These are phyloP conservation scores for Gobius niger DNA, from an alignment of 2,113 vertebrate genomes.

Conservation along the genomic window DNA sequence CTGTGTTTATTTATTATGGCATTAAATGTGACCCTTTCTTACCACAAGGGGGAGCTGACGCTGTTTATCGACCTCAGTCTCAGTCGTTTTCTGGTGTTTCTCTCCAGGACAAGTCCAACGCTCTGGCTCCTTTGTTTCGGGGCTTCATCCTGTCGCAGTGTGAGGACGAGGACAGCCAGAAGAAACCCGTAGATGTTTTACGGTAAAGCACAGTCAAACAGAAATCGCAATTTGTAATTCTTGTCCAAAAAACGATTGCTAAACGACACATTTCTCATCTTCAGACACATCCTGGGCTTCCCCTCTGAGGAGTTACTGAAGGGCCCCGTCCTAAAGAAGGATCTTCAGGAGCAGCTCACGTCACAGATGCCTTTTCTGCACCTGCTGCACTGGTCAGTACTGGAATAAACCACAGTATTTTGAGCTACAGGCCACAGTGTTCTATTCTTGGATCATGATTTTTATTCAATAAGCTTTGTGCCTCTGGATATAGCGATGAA, in stretches of 20 bases:
- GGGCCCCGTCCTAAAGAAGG: constrained; percentile 76
- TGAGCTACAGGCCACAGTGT: too few species aligned
- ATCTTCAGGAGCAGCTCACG: constrained; percentile 78
- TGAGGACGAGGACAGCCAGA: constrained; percentile 77
- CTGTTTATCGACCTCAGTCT: background rate
- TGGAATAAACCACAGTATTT: too few species aligned
- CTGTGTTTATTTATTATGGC: too few species aligned
- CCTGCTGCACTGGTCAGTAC: constrained; percentile 86
- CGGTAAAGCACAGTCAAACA: constrained; percentile 63
- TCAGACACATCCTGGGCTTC: constrained; percentile 86
- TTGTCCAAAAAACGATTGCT: too few species aligned
- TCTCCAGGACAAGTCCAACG: constrained; percentile 78
- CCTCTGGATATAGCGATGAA: too few species aligned
- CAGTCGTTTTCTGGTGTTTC: background rate
- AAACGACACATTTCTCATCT: background rate
- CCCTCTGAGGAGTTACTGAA: constrained; percentile 80
- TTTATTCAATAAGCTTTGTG: too few species aligned
- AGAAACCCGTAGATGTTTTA: constrained; percentile 81
- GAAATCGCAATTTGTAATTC: too few species aligned
- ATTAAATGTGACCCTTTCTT: too few species aligned
- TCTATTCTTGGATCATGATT: too few species aligned
- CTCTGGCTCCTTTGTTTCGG: constrained; percentile 81
- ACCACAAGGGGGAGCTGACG: background rate
- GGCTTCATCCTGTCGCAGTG: constrained; percentile 87
- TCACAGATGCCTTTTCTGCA: constrained; percentile 87